These are phyloP conservation scores for Tauraco erythrolophus DNA, from an alignment of 2,113 vertebrate genomes.

Conservation along the genomic window DNA sequence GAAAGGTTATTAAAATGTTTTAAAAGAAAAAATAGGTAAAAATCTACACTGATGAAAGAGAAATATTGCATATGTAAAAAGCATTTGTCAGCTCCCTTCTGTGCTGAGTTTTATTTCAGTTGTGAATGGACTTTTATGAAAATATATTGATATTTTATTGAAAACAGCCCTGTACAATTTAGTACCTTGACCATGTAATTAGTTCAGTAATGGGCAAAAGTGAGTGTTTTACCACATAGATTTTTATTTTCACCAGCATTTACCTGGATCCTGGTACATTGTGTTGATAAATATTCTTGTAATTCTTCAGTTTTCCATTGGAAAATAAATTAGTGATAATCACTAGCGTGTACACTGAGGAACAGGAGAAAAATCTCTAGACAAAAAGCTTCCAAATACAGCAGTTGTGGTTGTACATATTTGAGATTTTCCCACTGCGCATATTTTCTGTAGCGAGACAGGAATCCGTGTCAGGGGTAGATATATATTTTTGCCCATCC, in stretches of 20 bases:
- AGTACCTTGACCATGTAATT: background rate
- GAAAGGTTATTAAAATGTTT: conserved; percentile 5
- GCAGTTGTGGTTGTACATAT: background rate
- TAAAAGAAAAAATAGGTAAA: background rate
- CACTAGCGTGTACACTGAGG: background rate
- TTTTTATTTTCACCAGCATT: background rate
- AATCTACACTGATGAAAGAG: background rate
- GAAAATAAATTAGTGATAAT: background rate
- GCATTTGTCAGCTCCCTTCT: background rate
- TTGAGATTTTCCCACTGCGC: background rate
- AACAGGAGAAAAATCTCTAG: background rate
- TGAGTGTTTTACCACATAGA: background rate
- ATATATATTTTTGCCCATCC: background rate
- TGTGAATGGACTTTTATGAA: background rate
- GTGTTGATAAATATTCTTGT: background rate
- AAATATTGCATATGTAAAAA: background rate
- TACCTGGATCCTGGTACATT: too few relatives aligned
- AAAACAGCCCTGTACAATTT: background rate
- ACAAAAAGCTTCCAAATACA: background rate
- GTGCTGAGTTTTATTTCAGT: background rate
- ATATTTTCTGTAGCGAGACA: background rate
- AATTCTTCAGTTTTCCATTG: background rate
- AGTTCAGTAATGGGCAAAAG: background rate
- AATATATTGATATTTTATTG: background rate
- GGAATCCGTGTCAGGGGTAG: background rate